These are phyloP conservation scores for Ctenomys sociabilis DNA, from an alignment of 2,113 vertebrate species.

Conservation along the genomic window DNA sequence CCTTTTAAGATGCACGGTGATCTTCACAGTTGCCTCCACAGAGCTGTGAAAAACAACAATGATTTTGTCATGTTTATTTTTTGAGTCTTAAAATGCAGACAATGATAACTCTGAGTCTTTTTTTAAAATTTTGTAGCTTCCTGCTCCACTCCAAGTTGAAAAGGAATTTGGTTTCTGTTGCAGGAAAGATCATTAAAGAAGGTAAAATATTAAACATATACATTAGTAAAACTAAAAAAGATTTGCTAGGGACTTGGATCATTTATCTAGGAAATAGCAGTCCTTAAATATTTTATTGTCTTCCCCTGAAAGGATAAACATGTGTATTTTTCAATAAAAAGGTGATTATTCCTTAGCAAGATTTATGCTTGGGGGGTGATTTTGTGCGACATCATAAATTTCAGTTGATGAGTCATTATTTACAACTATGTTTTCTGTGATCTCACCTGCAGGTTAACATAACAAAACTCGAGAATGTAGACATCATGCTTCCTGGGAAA, in stretches of 20 bases:
- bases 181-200: slow-evolving; percentile 74
- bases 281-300: slow-evolving; percentile 69
- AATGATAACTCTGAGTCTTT: slow-evolving; percentile 4
- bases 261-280: slow-evolving; percentile 52
- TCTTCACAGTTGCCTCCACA: neutral
- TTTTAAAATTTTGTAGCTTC: slow-evolving; percentile 72
- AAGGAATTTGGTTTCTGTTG: slow-evolving; percentile 73
- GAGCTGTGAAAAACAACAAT: neutral
- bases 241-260: slow-evolving; percentile 9
- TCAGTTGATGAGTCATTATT: slow-evolving; percentile 29
- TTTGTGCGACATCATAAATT: slow-evolving; percentile 61
- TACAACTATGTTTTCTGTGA: slow-evolving; percentile 55
- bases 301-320: slow-evolving; percentile 61
- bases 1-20: neutral
- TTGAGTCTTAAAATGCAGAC: slow-evolving; percentile 49
- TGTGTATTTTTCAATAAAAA: slow-evolving; percentile 53
- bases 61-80: slow-evolving; percentile 39
- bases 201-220: slow-evolving; percentile 76
- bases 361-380: slow-evolving; percentile 39
- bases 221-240: neutral
- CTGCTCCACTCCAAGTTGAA: slow-evolving; percentile 62
- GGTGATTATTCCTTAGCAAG: slow-evolving; percentile 49
- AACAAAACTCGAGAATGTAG: slow-evolving; percentile 48
- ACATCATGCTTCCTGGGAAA: neutral
- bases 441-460: slow-evolving; percentile 66